Evolutionary conservation across 1,140 invertebrate species (phyloP).

Genomic region (Caenorhabditis inopinata): DNA sequence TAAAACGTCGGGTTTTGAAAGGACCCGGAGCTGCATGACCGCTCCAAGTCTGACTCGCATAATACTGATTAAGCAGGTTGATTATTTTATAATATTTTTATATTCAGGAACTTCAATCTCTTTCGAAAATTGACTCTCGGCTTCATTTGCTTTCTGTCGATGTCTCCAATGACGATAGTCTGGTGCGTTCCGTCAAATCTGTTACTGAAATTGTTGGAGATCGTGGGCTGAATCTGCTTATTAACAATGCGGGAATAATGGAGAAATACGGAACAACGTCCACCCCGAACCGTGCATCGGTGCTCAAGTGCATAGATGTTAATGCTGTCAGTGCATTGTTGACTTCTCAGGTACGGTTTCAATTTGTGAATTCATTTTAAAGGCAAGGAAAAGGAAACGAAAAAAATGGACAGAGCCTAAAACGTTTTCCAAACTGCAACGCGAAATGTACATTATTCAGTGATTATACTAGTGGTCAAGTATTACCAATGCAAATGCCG

Average conservation of each 20-base stretch:
- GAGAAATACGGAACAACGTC: constrained; percentile 10
- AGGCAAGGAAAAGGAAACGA: too few relatives aligned
- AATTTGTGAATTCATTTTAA: too few relatives aligned
- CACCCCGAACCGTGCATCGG: neutral
- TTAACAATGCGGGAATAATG: constrained; percentile 48
- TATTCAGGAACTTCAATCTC: neutral
- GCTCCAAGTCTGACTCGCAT: too few relatives aligned
- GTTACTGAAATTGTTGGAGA: constrained; percentile 34
- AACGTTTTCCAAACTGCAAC: too few relatives aligned
- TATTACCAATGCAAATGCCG: too few relatives aligned
- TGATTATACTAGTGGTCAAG: too few relatives aligned
- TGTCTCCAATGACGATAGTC: constrained; percentile 24
- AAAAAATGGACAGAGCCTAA: too few relatives aligned
- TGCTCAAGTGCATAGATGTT: constrained; percentile 26
- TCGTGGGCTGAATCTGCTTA: constrained; percentile 32
- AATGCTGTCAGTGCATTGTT: constrained; percentile 37
- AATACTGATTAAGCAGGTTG: too few relatives aligned
- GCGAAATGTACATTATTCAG: too few relatives aligned
- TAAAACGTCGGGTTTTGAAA: too few relatives aligned
- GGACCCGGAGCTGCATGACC: too few relatives aligned
- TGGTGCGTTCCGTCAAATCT: neutral
- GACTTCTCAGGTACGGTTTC: constrained; percentile 37
- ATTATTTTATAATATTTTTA: too few relatives aligned
- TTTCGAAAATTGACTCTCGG: constrained; percentile 9
- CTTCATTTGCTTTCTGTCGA: constrained; percentile 28